A percentile compares a stretch with the other conserved stretches of the same genome.
Evolutionary conservation across 2,113 vertebrate genomes (phyloP).

Genomic region (Euleptes europaea): DNA sequence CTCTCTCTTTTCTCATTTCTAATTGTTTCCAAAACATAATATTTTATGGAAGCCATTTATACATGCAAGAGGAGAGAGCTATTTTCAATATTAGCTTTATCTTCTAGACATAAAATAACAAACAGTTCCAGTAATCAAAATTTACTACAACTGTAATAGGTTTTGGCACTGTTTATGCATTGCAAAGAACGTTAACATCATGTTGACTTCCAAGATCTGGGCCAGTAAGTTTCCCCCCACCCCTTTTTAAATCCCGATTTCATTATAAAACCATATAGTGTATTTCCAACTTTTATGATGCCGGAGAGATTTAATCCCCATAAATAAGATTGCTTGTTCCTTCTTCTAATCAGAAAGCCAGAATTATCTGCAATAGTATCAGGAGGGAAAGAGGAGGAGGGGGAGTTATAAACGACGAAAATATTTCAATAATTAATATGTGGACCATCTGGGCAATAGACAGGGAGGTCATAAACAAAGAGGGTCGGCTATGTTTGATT

Average conservation of each 20-base stretch:
- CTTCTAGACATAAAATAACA: slow-evolving; percentile 71
- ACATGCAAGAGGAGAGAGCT: slow-evolving; percentile 54
- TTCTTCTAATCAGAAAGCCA: slow-evolving; percentile 73
- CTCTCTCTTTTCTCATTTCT: not conserved
- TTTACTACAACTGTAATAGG: slow-evolving; percentile 72
- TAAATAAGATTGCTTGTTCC: slow-evolving; percentile 68
- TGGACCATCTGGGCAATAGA: slow-evolving; percentile 78
- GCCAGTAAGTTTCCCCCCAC: slow-evolving; percentile 16
- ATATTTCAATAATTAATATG: slow-evolving; percentile 81
- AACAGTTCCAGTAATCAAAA: slow-evolving; percentile 73
- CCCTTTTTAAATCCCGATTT: slow-evolving; percentile 19
- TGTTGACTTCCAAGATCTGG: slow-evolving; percentile 57
- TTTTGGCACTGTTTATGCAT: slow-evolving; percentile 73
- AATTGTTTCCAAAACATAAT: slow-evolving; percentile 52
- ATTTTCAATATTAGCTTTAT: slow-evolving; percentile 74
- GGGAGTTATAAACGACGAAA: slow-evolving; percentile 76
- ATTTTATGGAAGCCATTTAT: slow-evolving; percentile 69
- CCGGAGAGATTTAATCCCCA: slow-evolving; percentile 64
- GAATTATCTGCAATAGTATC: slow-evolving; percentile 73
- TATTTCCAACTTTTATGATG: slow-evolving; percentile 62
- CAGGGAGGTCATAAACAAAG: slow-evolving; percentile 78
- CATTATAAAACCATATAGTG: slow-evolving; percentile 35
- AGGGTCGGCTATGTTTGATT: slow-evolving; percentile 81
- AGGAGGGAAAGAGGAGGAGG: slow-evolving; percentile 38
- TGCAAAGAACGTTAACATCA: slow-evolving; percentile 57